Percentiles rank a stretch among this genome's conserved stretches.
phyloP scores from a whole-genome alignment of 2,797 vertebrate species.

The Cynodonichthys magdalenae region DNA sequence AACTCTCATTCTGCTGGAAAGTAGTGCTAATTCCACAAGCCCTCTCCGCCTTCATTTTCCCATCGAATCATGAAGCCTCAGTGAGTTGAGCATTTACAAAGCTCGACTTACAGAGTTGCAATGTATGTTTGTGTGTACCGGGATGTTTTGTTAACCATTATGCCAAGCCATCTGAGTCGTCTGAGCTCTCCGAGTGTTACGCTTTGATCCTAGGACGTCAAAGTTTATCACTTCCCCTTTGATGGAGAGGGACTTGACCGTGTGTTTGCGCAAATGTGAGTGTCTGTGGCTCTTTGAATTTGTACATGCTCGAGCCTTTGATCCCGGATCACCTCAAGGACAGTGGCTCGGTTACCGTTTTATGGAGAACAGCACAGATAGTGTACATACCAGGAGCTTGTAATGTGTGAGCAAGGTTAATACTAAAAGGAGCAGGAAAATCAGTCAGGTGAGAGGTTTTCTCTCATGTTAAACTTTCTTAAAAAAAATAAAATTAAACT shows the following conservation, averaged over 20 bases:
- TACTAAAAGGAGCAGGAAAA: constrained; percentile 9
- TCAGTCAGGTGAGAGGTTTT: background rate
- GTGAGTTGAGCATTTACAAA: constrained; percentile 24
- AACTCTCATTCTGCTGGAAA: constrained; percentile 59
- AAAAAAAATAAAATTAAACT: constrained; percentile 3
- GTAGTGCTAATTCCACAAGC: constrained; percentile 38
- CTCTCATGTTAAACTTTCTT: background rate
- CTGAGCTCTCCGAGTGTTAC: constrained; percentile 28
- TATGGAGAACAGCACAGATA: constrained; percentile 17
- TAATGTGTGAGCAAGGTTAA: constrained; percentile 24
- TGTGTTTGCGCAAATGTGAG: constrained; percentile 33
- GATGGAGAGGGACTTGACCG: constrained; percentile 25
- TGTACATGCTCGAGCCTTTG: constrained; percentile 35
- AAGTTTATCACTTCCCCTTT: constrained; percentile 41
- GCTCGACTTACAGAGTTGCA: constrained; percentile 8
- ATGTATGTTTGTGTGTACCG: background rate
- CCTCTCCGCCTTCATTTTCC: constrained; percentile 39
- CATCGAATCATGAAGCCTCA: constrained; percentile 28
- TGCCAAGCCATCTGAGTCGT: constrained; percentile 33
- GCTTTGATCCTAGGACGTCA: constrained; percentile 41
- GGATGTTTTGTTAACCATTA: constrained; percentile 26
- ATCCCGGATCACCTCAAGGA: constrained; percentile 57
- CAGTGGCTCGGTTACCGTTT: constrained; percentile 36
- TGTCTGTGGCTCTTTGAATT: constrained; percentile 34
- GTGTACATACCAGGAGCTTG: background rate